A percentile compares a stretch with the other conserved stretches of the same genome.
Conservation (phyloP, 2,888 invertebrate species). For the Dromius quadrimaculatus region DNA sequence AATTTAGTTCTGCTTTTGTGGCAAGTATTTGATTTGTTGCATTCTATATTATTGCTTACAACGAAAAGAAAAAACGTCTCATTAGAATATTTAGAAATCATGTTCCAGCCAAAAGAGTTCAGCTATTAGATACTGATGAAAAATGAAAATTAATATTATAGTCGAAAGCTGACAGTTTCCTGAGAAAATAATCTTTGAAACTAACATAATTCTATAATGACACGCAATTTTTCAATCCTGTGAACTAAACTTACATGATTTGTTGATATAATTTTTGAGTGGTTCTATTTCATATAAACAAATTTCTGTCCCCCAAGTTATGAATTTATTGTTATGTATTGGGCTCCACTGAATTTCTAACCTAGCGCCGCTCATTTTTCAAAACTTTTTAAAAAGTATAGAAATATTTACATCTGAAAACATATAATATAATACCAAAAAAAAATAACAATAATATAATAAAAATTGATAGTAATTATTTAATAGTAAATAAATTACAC, state of each 20-base stretch:
- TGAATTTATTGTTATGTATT: conserved; percentile 81
- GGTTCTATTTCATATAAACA: conserved; percentile 84
- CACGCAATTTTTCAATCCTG: no score
- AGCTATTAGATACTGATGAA: no score
- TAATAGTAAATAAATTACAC: neutral
- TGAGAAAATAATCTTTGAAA: no score
- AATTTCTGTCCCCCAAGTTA: conserved; percentile 92
- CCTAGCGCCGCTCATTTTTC: conserved; percentile 65
- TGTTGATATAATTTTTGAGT: conserved; percentile 70
- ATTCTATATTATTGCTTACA: no score
- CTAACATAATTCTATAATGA: no score
- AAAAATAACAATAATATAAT: neutral
- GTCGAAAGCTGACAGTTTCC: no score
- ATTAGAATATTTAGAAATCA: no score
- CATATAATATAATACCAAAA: neutral
- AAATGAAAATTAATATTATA: no score
- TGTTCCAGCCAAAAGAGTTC: no score
- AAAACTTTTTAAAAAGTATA: neutral
- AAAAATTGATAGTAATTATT: neutral
- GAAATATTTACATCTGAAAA: neutral
- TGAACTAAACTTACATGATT: conserved; percentile 53
- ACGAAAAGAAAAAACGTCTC: no score
- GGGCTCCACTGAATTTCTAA: conserved; percentile 92
- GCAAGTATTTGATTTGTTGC: no score
- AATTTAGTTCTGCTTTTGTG: no score